phyloP scores from a whole-genome alignment of 1,140 invertebrate species.

The Eumeta japonica region DNA sequence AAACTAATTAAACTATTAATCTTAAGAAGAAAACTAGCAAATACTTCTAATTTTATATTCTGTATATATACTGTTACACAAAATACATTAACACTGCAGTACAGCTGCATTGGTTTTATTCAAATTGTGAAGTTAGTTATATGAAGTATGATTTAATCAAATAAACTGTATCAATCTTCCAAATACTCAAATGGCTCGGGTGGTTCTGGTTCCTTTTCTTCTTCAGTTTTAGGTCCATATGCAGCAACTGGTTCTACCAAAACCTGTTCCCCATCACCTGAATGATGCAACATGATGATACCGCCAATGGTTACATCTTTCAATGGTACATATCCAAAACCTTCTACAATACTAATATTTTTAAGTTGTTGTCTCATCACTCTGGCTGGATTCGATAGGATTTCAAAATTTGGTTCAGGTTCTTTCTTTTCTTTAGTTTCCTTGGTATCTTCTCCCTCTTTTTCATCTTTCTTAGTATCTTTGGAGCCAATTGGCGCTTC shows the following conservation, averaged over 20 bases:
- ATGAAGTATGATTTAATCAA: too few species aligned
- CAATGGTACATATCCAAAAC: conserved; percentile 76
- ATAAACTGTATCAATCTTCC: conserved; percentile 82
- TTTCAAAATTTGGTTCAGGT: conserved; percentile 86
- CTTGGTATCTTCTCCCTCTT: conserved; percentile 55
- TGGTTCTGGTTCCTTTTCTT: conserved; percentile 94
- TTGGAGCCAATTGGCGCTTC: conserved; percentile 42
- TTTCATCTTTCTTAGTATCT: conserved; percentile 54
- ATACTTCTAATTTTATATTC: too few species aligned
- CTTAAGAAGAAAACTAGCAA: too few species aligned
- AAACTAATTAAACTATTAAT: too few species aligned
- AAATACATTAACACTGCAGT: too few species aligned
- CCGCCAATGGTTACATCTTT: conserved; percentile 94
- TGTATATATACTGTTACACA: too few species aligned
- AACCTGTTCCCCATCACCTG: conserved; percentile 78
- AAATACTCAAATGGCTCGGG: conserved; percentile 96
- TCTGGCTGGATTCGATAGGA: conserved; percentile 90
- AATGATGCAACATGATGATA: conserved; percentile 90
- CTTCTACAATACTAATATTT: conserved; percentile 79
- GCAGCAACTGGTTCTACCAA: conserved; percentile 93
- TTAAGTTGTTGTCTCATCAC: conserved; percentile 92
- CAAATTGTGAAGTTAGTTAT: too few species aligned
- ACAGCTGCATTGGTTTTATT: too few species aligned
- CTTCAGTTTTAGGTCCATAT: conserved; percentile 89
- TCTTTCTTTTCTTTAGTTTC: conserved; percentile 75